Evolutionary conservation across 1,140 invertebrate species (phyloP), one percentile per base, ranked within the genome.

Genomic region (Drosophila sp.): DNA sequence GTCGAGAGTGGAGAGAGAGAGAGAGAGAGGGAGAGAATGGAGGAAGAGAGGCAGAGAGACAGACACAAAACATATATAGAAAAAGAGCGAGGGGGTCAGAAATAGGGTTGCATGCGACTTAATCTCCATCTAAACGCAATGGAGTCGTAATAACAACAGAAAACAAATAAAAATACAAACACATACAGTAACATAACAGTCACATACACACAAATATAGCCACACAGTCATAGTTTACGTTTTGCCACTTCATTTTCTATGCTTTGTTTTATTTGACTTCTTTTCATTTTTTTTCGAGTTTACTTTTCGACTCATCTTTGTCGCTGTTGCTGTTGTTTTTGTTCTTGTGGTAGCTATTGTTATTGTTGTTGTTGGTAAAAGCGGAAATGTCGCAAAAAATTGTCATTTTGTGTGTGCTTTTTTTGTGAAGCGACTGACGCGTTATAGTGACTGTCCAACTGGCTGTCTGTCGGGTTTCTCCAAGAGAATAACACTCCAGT

Each of bases 71-170:
- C n/a, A n/a, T n/a, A n/a, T n/a, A n/a, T n/a, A n/a, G n/a, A n/a
- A n/a, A n/a, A n/a, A n/a, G n/a, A n/a, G n/a, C n/a, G 5, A 6
- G 2, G 5, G 36, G 36, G 9, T 4, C 40, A 27, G 25, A 1
- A 4, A 11, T 45, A 59, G 63, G 57, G 38, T 21, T 21, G 46
- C 51, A 67, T 43, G 83, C 72, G 82, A 89, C 82, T 87, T 87
- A 87, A 87, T 87, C 82, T 87, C 79, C 82, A 87, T 87, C 82
- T 87, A 87, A 87, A 87, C 82, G 82, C 83, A 87, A 89, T 87
- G 82, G 82, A 87, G 82, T 89, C 82, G 82, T 89, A 87, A 87
- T 87, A 87, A 87, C 79, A 89, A 79, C 78, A 57, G 79, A 82
- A 89, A 82, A 76, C 83, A 89, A 87, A 87, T 89, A 87, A 83